Evolutionary conservation across 1,140 invertebrate species (phyloP).

Genomic region (Chionoecetes opilio): DNA sequence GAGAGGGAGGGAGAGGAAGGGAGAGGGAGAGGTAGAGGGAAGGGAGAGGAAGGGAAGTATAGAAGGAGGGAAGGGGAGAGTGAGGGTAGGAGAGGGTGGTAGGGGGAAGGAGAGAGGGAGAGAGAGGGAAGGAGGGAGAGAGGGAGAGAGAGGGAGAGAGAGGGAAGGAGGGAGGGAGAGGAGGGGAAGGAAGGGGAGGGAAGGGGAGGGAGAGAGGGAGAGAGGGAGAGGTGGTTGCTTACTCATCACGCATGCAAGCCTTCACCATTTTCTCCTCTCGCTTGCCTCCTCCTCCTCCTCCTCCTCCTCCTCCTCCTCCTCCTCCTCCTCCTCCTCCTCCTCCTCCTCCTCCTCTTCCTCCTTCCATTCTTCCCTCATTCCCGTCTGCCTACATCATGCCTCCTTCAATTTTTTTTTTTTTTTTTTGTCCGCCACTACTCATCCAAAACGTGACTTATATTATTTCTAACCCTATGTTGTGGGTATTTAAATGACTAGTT

Average conservation of each 20-base stretch:
- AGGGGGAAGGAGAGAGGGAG: conserved; percentile 24
- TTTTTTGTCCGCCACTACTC: neutral
- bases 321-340: too few species aligned
- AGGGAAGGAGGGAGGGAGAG: neutral
- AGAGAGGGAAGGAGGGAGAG: neutral
- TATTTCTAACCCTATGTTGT: too few species aligned
- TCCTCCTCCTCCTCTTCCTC: too few species aligned
- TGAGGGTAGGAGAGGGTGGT: neutral
- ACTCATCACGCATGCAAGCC: too few species aligned
- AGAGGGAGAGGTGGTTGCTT: neutral
- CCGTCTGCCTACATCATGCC: too few species aligned
- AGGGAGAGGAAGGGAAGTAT: conserved; percentile 61
- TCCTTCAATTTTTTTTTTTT: neutral
- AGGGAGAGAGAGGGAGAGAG: neutral
- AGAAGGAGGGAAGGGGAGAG: conserved; percentile 19
- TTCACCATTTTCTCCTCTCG: too few species aligned
- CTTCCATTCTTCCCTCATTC: neutral
- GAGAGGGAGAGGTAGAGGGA: too few species aligned
- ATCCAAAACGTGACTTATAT: too few species aligned
- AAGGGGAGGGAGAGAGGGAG: conserved; percentile 35
- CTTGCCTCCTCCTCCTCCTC: too few species aligned
- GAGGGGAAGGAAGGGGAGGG: neutral
- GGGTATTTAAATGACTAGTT: too few species aligned
- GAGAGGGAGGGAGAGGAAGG: too few species aligned
- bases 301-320: too few species aligned